These are phyloP conservation scores for Syngnathus typhle DNA, from an alignment of 2,113 vertebrate species.

Conservation along the genomic window DNA sequence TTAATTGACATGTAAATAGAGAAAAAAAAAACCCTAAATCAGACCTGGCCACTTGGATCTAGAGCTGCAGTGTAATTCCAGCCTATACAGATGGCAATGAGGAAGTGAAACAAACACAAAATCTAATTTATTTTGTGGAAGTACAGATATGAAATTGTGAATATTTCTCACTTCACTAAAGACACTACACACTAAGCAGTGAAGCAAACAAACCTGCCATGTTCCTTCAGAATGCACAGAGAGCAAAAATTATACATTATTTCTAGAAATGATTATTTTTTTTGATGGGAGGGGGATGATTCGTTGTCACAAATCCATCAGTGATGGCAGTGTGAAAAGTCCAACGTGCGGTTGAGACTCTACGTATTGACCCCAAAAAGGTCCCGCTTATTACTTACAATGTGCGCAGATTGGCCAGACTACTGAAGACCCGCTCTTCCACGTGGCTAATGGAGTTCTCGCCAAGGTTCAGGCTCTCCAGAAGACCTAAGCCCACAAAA, in stretches of 20 bases:
- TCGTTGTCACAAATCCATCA: neutral
- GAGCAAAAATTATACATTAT: constrained; percentile 22
- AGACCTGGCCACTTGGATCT: neutral
- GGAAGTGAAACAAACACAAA: constrained; percentile 10
- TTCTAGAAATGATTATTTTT: neutral
- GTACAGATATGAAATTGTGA: neutral
- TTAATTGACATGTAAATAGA: neutral
- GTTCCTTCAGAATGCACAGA: constrained; percentile 32
- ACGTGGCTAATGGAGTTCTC: constrained; percentile 89
- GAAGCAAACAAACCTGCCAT: constrained; percentile 36
- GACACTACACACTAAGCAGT: neutral
- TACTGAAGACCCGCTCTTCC: constrained; percentile 86
- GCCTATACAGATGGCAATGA: constrained; percentile 10
- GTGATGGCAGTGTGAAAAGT: neutral
- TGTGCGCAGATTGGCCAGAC: constrained; percentile 79
- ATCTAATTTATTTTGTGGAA: neutral
- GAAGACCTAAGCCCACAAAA: constrained; percentile 80
- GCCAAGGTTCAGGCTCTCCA: constrained; percentile 86
- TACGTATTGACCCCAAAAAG: neutral
- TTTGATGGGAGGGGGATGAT: neutral
- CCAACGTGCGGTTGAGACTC: neutral
- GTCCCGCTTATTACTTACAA: constrained; percentile 76
- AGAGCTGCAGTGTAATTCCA: constrained; percentile 2
- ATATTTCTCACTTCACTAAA: constrained; percentile 2
- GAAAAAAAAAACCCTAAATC: neutral